Evolutionary conservation across 2,888 invertebrate species (phyloP).

Genomic region (Melanostoma mellinum): DNA sequence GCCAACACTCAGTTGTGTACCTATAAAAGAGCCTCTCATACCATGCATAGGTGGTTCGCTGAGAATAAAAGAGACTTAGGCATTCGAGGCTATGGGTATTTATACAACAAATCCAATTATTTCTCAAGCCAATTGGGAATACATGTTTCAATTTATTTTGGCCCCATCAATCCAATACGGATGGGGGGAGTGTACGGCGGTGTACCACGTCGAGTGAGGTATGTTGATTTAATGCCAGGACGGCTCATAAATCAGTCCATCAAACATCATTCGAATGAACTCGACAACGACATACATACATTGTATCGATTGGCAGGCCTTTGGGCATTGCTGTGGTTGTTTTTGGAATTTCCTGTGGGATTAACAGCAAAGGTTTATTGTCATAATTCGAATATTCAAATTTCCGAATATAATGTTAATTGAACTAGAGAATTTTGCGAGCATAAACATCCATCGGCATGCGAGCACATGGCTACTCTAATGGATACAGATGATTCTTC

Average conservation of each 20-base stretch:
- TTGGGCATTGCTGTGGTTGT: neutral
- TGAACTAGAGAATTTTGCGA: constrained; percentile 3
- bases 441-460: neutral
- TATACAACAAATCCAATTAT: constrained; percentile 56
- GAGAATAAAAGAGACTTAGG: neutral
- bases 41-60: neutral
- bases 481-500: no score
- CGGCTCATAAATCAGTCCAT: constrained; percentile 58
- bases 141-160: constrained; percentile 60
- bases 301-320: neutral
- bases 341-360: constrained; percentile 37
- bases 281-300: neutral
- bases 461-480: no score
- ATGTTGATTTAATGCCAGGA: constrained; percentile 48
- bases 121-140: constrained; percentile 45
- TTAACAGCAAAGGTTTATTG: constrained; percentile 31
- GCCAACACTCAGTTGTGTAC: neutral
- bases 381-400: constrained; percentile 49
- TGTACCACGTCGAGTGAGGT: neutral
- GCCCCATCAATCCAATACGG: constrained; percentile 36
- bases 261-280: constrained; percentile 18
- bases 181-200: neutral
- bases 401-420: constrained; percentile 29
- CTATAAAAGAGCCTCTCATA: neutral
- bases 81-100: neutral